Evolutionary conservation across 1,140 invertebrate genomes (phyloP).

Genomic region (Caenorhabditis remanei): DNA sequence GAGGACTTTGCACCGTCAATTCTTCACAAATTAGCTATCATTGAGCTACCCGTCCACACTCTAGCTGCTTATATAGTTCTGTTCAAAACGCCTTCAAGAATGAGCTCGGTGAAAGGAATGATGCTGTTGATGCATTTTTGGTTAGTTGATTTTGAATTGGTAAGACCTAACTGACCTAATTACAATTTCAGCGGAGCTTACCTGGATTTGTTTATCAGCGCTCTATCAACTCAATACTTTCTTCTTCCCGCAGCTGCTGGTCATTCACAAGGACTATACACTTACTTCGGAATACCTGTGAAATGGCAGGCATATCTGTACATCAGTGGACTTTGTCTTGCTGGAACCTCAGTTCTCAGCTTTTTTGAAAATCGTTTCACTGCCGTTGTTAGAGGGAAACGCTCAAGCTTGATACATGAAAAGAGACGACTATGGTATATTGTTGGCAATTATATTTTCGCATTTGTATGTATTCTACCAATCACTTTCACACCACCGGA

Average conservation of each 20-base stretch:
- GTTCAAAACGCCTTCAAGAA: conserved; percentile 4
- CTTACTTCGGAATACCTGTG: neutral
- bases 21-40: neutral
- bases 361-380: conserved; percentile 10
- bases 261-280: neutral
- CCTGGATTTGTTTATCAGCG: conserved; percentile 13
- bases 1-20: neutral
- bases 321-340: neutral
- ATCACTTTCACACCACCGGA: neutral
- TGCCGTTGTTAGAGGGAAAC: neutral
- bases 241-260: neutral
- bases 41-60: neutral
- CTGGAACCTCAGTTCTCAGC: neutral
- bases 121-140: conserved; percentile 19
- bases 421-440: neutral
- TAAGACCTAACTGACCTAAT: neutral
- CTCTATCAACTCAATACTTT: neutral
- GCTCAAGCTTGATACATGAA: neutral
- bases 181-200: conserved; percentile 13
- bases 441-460: neutral
- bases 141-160: neutral
- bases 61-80: neutral
- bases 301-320: neutral
- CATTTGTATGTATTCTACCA: neutral
- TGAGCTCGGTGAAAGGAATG: neutral